Evolutionary conservation across 1,140 invertebrate genomes (phyloP).

Genomic region (Drosophila pseudoobscura): DNA sequence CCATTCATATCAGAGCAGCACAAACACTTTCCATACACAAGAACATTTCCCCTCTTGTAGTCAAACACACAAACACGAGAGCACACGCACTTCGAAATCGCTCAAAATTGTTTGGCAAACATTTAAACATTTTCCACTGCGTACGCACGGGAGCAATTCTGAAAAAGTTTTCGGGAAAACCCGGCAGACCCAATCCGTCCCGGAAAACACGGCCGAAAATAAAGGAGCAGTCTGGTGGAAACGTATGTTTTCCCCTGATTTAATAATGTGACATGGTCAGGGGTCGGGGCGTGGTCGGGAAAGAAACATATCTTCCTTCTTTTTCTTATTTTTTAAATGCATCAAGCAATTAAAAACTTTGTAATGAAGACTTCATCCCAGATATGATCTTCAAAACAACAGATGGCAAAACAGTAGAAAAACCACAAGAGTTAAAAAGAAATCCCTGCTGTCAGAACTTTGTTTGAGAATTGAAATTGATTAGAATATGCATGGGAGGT

Average conservation of each 20-base stretch:
- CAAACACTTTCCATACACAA: conserved; percentile 6
- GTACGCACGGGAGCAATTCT: conserved; percentile 26
- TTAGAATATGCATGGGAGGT: too few relatives aligned
- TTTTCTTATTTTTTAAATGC: background rate
- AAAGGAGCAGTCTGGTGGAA: background rate
- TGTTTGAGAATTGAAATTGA: too few relatives aligned
- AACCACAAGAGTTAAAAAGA: too few relatives aligned
- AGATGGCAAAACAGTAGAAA: too few relatives aligned
- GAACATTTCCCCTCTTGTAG: background rate
- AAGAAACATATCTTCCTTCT: background rate
- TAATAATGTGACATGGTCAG: background rate
- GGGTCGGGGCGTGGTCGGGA: conserved; percentile 26
- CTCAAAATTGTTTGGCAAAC: conserved; percentile 67
- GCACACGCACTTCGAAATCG: conserved; percentile 51
- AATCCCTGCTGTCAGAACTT: too few relatives aligned
- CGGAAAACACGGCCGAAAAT: background rate
- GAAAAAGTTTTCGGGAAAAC: conserved; percentile 6
- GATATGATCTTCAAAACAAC: too few relatives aligned
- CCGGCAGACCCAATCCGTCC: background rate
- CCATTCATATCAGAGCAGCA: conserved; percentile 7
- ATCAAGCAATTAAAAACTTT: conserved; percentile 9
- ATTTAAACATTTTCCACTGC: conserved; percentile 37
- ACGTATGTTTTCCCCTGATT: background rate
- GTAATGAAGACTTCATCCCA: background rate
- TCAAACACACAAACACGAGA: conserved; percentile 6